Evolutionary conservation across 2,113 vertebrate genomes (phyloP), one percentile per base, ranked within the genome.

Genomic region (Gorilla gorilla): DNA sequence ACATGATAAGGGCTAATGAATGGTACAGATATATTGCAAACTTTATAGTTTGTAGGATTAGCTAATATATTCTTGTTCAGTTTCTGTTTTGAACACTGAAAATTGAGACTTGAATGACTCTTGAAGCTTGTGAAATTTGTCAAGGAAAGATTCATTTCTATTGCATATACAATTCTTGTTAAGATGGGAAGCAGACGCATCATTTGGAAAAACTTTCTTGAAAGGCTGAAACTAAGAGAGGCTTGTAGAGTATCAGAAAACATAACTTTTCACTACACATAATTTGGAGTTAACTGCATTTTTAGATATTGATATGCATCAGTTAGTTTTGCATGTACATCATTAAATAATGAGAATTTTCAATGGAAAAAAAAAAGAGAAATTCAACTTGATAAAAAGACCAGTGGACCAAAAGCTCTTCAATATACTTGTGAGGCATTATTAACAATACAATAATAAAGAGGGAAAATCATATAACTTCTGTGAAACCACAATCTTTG

Each of bases 391-490:
- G 22, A 88, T n/a, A 45, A 76, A 90, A 93, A 35, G 8, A 70
- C 64, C 40, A 80, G 52, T 23, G 22, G 9, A 35, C 48, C 79
- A 32, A 89, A 89, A 81, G 13, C 14, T 89, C 38, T 73, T 88
- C 55, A 68, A 4, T 55, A 8, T 7, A 55, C 16, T 93, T 91
- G 20, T 95, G 73, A 96, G 23, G 48, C 32, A 79, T 84, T 30
- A 43, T 78, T 89, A 82, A 78, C 22, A 70, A 85, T 59, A 68
- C 2, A 66, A 5, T 85, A 68, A 59, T 30, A 86, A 94, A 84
- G 70, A 87, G 20, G n/a, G 43, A 48, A 93, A 96, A 83, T 23
- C 25, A 30, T n/a, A 59, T 96, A 66, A 95, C 52, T 93, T 93
- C n/a, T 90, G 59, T 35, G 55, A 83, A 66, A 78, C 45, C 35